phyloP scores from a whole-genome alignment of 2,888 invertebrate genomes.

The Drosophila anomalipes region DNA sequence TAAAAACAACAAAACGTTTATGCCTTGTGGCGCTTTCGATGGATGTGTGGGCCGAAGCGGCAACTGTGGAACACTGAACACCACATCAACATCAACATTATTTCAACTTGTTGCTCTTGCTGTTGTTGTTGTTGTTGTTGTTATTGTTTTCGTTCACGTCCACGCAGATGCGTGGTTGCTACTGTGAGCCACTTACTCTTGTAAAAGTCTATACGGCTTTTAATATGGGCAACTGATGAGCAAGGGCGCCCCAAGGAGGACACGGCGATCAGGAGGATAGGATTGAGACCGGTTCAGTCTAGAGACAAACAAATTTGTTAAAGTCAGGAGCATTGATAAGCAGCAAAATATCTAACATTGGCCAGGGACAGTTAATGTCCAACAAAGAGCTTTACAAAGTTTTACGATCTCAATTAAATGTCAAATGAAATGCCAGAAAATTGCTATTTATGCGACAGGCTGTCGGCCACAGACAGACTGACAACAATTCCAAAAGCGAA shows the following conservation, averaged over 20 bases:
- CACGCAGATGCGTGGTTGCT: constrained; percentile 68
- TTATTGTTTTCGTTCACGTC: constrained; percentile 43
- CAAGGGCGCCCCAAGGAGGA: constrained; percentile 46
- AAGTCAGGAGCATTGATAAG: constrained; percentile 64
- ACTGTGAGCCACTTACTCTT: constrained; percentile 70
- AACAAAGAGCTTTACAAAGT: constrained; percentile 76
- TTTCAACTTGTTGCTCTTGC: constrained; percentile 29
- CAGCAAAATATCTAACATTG: constrained; percentile 73
- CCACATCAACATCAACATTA: constrained; percentile 56
- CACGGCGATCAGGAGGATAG: neutral
- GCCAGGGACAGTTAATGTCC: constrained; percentile 67
- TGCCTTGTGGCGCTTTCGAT: constrained; percentile 73
- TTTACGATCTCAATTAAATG: constrained; percentile 82
- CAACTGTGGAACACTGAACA: constrained; percentile 42
- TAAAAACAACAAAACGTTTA: constrained; percentile 79
- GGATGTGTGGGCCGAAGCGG: constrained; percentile 57
- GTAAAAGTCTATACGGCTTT: constrained; percentile 61
- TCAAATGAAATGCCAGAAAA: constrained; percentile 82
- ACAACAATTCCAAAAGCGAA: constrained; percentile 53
- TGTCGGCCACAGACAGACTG: constrained; percentile 42
- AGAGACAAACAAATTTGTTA: constrained; percentile 51
- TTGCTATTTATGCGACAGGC: constrained; percentile 79
- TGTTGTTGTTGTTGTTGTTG: constrained; percentile 11
- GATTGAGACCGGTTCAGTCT: constrained; percentile 22
- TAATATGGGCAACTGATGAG: constrained; percentile 54